phyloP scores from a whole-genome alignment of 2,113 vertebrate genomes.

The Erpornis zantholeuca region DNA sequence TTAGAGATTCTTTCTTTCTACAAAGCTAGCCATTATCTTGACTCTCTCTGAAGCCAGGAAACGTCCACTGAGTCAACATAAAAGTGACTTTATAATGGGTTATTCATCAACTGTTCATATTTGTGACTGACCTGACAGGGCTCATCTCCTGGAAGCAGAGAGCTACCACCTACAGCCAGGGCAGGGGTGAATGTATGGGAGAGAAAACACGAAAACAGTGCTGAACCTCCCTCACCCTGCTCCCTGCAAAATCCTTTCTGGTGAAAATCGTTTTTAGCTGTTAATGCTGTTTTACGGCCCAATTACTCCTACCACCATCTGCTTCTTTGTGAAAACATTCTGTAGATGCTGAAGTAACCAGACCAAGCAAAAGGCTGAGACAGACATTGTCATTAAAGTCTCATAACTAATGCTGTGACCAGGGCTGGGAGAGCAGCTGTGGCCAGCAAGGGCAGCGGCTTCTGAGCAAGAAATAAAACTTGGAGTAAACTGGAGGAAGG shows the following conservation, averaged over 20 bases:
- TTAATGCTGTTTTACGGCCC: conserved; percentile 45
- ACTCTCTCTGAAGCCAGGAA: conserved; percentile 62
- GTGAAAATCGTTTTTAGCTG: conserved; percentile 39
- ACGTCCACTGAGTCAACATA: conserved; percentile 62
- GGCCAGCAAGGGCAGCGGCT: neutral
- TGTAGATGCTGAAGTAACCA: conserved; percentile 52
- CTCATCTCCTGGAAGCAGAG: conserved; percentile 48
- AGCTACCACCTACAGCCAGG: conserved; percentile 38
- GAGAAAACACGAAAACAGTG: conserved; percentile 30
- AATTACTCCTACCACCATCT: conserved; percentile 66
- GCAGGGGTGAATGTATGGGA: conserved; percentile 18
- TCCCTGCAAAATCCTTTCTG: conserved; percentile 16
- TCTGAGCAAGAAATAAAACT: neutral
- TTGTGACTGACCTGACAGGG: conserved; percentile 64
- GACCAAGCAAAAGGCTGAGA: conserved; percentile 53
- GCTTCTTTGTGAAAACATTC: conserved; percentile 68
- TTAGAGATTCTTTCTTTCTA: conserved; percentile 64
- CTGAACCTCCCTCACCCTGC: conserved; percentile 15
- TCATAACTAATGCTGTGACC: conserved; percentile 18
- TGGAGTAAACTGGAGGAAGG: neutral
- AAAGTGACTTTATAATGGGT: conserved; percentile 63
- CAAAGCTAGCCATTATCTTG: conserved; percentile 66
- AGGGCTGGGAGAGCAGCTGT: conserved; percentile 6
- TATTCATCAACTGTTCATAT: conserved; percentile 63
- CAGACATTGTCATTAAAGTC: conserved; percentile 3